These are phyloP conservation scores for Ruditapes philippinarum DNA, from an alignment of 1,140 invertebrate genomes.

Conservation along the genomic window DNA sequence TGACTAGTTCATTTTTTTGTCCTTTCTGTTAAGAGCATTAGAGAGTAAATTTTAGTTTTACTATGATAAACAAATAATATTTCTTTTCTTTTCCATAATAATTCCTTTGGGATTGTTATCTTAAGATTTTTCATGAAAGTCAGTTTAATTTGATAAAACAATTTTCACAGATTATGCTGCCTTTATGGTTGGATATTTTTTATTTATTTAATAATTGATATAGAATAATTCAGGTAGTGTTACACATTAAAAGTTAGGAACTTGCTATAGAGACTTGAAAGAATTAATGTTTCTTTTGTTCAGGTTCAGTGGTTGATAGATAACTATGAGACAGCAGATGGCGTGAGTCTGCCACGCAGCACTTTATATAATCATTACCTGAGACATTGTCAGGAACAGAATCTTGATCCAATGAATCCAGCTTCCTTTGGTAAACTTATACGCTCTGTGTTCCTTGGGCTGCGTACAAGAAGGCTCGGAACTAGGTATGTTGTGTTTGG, in stretches of 20 bases:
- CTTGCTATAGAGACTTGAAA: background rate
- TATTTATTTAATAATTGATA: no score
- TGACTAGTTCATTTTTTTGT: background rate
- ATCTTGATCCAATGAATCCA: slow-evolving; percentile 99
- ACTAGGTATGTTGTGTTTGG: slow-evolving; percentile 91
- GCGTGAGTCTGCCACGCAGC: slow-evolving; percentile 97
- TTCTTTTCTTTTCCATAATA: no score
- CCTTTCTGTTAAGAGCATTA: background rate
- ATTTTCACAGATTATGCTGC: no score
- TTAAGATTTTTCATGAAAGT: no score
- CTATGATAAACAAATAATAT: no score
- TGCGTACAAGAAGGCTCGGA: slow-evolving; percentile 97
- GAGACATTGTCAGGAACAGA: slow-evolving; percentile 96
- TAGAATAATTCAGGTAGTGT: no score
- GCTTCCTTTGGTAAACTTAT: slow-evolving; percentile 99
- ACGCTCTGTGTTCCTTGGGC: slow-evolving; percentile 98
- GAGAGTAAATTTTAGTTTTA: background rate
- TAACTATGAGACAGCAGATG: slow-evolving; percentile 99
- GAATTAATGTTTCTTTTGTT: slow-evolving; percentile 40
- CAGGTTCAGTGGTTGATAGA: slow-evolving; percentile 99
- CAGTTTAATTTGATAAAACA: no score
- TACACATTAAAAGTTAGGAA: no score
- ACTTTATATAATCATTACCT: slow-evolving; percentile 99
- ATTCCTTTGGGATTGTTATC: no score
- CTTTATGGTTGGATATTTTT: no score